These are phyloP conservation scores for Anabas testudineus DNA, from an alignment of 2,797 vertebrate species.

Conservation along the genomic window DNA sequence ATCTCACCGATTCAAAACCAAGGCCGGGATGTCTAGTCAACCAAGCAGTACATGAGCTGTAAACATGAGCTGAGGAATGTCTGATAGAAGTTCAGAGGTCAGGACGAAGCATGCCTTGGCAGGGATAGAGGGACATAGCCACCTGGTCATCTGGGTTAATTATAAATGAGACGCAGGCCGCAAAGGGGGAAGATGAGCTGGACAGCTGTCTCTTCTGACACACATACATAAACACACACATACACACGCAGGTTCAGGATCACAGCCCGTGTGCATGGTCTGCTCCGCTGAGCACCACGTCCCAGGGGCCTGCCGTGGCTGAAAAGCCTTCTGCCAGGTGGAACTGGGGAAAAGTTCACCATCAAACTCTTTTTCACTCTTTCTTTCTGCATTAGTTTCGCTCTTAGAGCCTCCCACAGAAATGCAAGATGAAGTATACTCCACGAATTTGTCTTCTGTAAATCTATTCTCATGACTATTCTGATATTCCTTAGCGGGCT, in stretches of 20 bases:
- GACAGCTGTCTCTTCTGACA: conserved; percentile 83
- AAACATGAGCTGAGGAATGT: conserved; percentile 80
- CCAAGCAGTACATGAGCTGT: conserved; percentile 65
- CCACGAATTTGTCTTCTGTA: conserved; percentile 45
- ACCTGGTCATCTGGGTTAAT: conserved; percentile 87
- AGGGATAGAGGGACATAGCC: conserved; percentile 81
- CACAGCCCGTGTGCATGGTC: conserved; percentile 78
- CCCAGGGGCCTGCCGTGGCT: conserved; percentile 76
- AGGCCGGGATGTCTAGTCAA: conserved; percentile 70
- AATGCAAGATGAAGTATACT: conserved; percentile 67
- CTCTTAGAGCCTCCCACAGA: conserved; percentile 52
- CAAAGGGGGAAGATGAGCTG: conserved; percentile 86
- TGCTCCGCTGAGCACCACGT: conserved; percentile 73
- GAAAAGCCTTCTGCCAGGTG: conserved; percentile 79
- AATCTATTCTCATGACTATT: conserved; percentile 51
- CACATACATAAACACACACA: conserved; percentile 59
- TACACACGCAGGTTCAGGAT: conserved; percentile 59
- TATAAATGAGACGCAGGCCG: conserved; percentile 81
- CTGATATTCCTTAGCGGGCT: conserved; percentile 15
- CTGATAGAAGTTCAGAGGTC: conserved; percentile 80
- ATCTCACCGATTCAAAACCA: conserved; percentile 77
- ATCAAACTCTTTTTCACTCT: conserved; percentile 51
- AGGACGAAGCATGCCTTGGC: conserved; percentile 80
- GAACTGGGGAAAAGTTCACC: conserved; percentile 84
- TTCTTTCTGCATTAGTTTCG: conserved; percentile 37